phyloP scores from a whole-genome alignment of 1,140 invertebrate genomes.

The Drosophila burlai region DNA sequence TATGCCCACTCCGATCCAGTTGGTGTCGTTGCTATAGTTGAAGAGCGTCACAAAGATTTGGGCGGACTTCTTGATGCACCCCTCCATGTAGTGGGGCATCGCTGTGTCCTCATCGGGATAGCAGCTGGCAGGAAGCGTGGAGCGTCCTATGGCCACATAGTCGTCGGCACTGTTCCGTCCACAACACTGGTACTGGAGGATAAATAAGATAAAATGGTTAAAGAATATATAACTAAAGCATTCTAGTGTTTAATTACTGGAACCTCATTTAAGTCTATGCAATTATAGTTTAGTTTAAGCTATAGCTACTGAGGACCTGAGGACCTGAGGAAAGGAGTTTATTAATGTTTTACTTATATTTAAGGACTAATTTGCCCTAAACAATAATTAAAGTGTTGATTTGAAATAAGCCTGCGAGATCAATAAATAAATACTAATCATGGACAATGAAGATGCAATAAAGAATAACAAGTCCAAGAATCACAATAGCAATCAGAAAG shows the following conservation, averaged over 20 bases:
- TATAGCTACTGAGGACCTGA: too few relatives aligned
- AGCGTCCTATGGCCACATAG: constrained; percentile 53
- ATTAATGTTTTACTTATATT: too few relatives aligned
- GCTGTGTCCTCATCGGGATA: constrained; percentile 39
- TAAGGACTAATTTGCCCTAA: too few relatives aligned
- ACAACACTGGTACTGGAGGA: constrained; percentile 67
- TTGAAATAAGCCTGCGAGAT: too few relatives aligned
- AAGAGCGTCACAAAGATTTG: constrained; percentile 51
- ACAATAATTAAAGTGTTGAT: too few relatives aligned
- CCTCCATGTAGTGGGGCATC: constrained; percentile 30
- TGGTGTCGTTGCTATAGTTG: constrained; percentile 53
- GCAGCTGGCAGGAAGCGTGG: constrained; percentile 46
- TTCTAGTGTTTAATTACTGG: too few relatives aligned
- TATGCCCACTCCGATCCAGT: constrained; percentile 57
- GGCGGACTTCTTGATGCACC: constrained; percentile 57
- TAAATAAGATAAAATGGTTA: background rate
- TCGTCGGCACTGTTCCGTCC: constrained; percentile 66
- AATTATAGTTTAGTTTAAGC: too few relatives aligned
- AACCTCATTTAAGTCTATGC: too few relatives aligned
- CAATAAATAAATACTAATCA: background rate
- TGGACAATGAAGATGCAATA: background rate
- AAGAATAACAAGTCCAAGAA: too few relatives aligned
- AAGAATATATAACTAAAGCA: background rate
- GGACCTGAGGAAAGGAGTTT: too few relatives aligned
- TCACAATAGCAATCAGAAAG: background rate